A percentile compares a stretch with the other conserved stretches of the same genome.
Evolutionary conservation across 2,888 invertebrate species (phyloP).

Genomic region (Shargacucullia verbasci): DNA sequence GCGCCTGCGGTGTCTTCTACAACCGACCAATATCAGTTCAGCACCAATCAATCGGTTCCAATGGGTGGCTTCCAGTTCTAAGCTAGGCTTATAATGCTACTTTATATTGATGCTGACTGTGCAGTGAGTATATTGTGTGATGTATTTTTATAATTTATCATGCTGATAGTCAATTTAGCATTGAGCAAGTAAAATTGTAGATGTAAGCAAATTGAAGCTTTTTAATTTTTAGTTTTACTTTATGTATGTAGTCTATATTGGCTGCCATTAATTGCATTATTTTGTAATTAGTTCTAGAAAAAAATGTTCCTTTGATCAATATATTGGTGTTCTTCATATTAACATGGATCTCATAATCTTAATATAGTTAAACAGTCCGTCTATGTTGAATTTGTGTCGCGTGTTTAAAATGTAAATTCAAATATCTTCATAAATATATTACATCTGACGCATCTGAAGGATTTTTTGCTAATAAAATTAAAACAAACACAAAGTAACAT

Average conservation of each 20-base stretch:
- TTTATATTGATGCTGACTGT: constrained; percentile 61
- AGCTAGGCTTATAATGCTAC: constrained; percentile 60
- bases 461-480: no score
- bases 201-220: background rate
- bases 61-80: constrained; percentile 95
- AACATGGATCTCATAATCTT: no score
- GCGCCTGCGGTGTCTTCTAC: constrained; percentile 94
- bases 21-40: constrained; percentile 93
- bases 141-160: constrained; percentile 46
- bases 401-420: no score
- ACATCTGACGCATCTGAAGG: no score
- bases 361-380: no score
- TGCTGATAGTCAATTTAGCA: constrained; percentile 20
- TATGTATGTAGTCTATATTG: background rate
- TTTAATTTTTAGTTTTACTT: constrained; percentile 2
- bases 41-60: constrained; percentile 92
- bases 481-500: no score
- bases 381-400: no score
- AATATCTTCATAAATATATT: no score
- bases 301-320: no score
- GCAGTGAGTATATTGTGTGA: constrained; percentile 64
- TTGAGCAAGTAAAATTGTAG: constrained; percentile 9
- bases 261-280: background rate
- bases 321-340: no score
- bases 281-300: no score